Evolutionary conservation across 2,113 vertebrate species (phyloP), one percentile per base, ranked within the genome.

Genomic region (Sitta europaea): DNA sequence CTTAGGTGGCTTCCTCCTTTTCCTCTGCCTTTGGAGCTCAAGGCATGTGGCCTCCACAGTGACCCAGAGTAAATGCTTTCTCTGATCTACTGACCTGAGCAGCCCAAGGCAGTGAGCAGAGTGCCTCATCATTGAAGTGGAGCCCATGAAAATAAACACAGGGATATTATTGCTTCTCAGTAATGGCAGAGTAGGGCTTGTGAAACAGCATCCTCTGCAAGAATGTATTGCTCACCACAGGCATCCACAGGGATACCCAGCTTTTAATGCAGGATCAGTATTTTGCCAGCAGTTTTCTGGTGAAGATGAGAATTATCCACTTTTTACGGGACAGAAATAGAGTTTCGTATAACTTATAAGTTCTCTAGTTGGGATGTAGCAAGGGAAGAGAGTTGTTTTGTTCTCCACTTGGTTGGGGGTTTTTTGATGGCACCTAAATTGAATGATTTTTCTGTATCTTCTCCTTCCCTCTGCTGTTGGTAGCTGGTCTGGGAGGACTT

Each of bases 141-240:
- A 95, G 91, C 83, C 89, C 71, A 65, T 72, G 83, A 90, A 97
- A 97, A 97, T 96, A 97, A 97, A 96, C 92, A 78, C 75, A 43
- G 79, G 86, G 87, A 88, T 97, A 84, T 86, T 88, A 89, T 90
- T 95, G 81, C 95, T 96, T 88, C 93, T 90, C 63, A 81, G 96
- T 72, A 88, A 94, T 63, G 57, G 85, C 74, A 74, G 40, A 92
- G 88, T 27, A 65, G 27, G 51, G n/a, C 82, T 96, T 94, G 73
- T 82, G 88, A 90, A 96, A 92, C 51, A 47, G 40, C 11, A 8
- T 89, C 86, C 73, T 82, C 86, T 93, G 90, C 72, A 83, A 80
- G 76, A 84, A 85, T 5, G 38, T 57, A 14, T 78, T 81, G 62
- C 92, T 94, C 40, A 82, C 88, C 80, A 40, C 58, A 75, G 50